Percentiles rank a stretch among this genome's conserved stretches.
These are phyloP conservation scores for Saccopteryx leptura DNA, from an alignment of 2,113 vertebrate species.

Conservation along the genomic window DNA sequence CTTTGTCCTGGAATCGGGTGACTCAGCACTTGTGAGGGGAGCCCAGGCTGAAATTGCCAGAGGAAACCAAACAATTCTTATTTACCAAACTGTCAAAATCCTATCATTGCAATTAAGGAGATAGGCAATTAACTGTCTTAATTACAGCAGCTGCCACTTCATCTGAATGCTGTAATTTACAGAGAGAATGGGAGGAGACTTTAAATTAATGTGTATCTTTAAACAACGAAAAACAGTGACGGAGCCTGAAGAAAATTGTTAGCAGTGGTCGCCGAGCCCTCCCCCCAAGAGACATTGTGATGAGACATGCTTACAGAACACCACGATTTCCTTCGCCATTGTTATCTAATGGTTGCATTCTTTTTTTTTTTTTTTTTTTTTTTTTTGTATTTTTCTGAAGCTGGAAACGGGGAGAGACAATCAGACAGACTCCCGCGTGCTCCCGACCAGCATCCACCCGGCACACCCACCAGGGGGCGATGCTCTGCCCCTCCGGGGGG, in stretches of 20 bases:
- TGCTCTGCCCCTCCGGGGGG: no score
- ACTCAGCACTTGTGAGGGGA: not conserved
- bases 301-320: not conserved
- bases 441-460: no score
- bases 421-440: no score
- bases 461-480: no score
- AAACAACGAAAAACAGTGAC: constrained; percentile 87
- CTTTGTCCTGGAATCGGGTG: constrained; percentile 4
- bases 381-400: no score
- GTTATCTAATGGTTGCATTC: not conserved
- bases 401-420: no score
- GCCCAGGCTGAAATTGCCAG: constrained; percentile 79
- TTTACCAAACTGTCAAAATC: constrained; percentile 91
- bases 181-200: constrained; percentile 88
- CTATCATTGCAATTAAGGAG: constrained; percentile 91
- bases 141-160: constrained; percentile 92
- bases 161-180: constrained; percentile 90
- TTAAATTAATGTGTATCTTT: constrained; percentile 87
- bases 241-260: constrained; percentile 54
- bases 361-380: no score
- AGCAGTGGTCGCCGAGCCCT: not conserved
- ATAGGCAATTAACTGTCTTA: constrained; percentile 92
- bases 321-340: not conserved
- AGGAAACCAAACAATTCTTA: constrained; percentile 90
- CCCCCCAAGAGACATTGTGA: constrained; percentile 55